phyloP scores from a whole-genome alignment of 2,888 invertebrate genomes.

The Allophyes oxyacanthae region DNA sequence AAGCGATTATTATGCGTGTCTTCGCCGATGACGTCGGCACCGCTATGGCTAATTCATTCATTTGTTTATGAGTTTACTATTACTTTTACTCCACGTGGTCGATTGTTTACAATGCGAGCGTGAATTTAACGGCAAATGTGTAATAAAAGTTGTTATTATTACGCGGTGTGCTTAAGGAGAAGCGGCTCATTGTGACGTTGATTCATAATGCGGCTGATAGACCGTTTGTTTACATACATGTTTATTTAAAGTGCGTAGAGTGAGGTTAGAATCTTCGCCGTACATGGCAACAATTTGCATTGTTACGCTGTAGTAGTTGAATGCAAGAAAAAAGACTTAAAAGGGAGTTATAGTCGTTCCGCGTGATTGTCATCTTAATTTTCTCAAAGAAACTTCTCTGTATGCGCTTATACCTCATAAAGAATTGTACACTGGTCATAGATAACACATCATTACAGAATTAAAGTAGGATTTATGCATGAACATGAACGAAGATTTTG shows the following conservation, averaged over 20 bases:
- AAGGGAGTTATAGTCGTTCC: no score
- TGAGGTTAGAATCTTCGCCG: conserved; percentile 35
- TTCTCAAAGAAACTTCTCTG: no score
- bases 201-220: conserved; percentile 57
- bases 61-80: conserved; percentile 85
- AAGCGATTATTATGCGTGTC: conserved; percentile 87
- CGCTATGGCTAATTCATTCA: conserved; percentile 85
- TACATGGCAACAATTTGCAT: conserved; percentile 44
- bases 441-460: no score
- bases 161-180: conserved; percentile 62
- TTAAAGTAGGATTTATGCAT: background rate
- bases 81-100: conserved; percentile 84
- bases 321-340: conserved; percentile 13
- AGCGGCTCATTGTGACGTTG: conserved; percentile 58
- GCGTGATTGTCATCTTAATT: no score
- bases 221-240: conserved; percentile 53
- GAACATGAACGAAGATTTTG: background rate
- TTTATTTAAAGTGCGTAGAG: conserved; percentile 48
- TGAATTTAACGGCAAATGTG: conserved; percentile 77
- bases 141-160: conserved; percentile 77
- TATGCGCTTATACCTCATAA: no score
- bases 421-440: no score
- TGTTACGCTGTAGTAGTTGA: conserved; percentile 26
- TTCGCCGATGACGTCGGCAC: conserved; percentile 79
- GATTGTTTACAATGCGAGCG: conserved; percentile 79